A percentile compares a stretch with the other conserved stretches of the same genome.
phyloP scores from a whole-genome alignment of 2,113 vertebrate species.

The Cygnus buccinator region DNA sequence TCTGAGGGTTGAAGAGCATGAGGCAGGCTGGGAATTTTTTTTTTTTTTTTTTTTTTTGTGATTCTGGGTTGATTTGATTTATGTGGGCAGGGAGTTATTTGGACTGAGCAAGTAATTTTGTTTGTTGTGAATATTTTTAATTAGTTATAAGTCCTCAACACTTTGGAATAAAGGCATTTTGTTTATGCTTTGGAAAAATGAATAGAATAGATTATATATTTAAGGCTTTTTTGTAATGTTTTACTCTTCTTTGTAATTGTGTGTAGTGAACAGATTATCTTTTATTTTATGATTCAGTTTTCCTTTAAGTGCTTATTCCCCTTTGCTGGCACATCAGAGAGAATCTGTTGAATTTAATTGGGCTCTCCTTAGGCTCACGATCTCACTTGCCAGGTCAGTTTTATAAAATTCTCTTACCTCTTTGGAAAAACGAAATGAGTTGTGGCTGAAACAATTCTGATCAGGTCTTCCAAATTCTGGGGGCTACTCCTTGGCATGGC shows the following conservation, averaged over 20 bases:
- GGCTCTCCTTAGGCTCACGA: slow-evolving; percentile 41
- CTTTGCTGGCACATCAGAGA: slow-evolving; percentile 57
- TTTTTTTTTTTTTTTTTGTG: slow-evolving; percentile 36
- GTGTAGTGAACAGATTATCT: slow-evolving; percentile 53
- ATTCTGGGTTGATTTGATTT: slow-evolving; percentile 64
- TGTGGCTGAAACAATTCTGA: background rate
- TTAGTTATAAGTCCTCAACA: slow-evolving; percentile 40
- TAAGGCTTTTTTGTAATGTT: slow-evolving; percentile 41
- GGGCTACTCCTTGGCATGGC: background rate
- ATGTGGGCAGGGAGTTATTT: slow-evolving; percentile 64
- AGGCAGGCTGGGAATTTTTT: slow-evolving; percentile 56
- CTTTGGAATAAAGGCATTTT: slow-evolving; percentile 36
- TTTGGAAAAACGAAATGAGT: background rate
- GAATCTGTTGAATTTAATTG: slow-evolving; percentile 62
- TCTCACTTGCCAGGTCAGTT: slow-evolving; percentile 40
- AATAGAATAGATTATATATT: slow-evolving; percentile 38
- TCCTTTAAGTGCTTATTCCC: slow-evolving; percentile 47
- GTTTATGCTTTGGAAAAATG: slow-evolving; percentile 37
- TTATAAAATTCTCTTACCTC: slow-evolving; percentile 45
- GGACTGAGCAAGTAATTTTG: slow-evolving; percentile 55
- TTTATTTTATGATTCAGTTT: slow-evolving; percentile 61
- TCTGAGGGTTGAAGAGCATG: slow-evolving; percentile 54
- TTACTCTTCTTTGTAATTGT: slow-evolving; percentile 56
- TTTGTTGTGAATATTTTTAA: slow-evolving; percentile 61
- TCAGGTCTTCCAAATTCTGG: background rate